Evolutionary conservation across 2,797 vertebrate genomes (phyloP), one percentile per base, ranked within the genome.

Genomic region (Aulostomus chinensis): DNA sequence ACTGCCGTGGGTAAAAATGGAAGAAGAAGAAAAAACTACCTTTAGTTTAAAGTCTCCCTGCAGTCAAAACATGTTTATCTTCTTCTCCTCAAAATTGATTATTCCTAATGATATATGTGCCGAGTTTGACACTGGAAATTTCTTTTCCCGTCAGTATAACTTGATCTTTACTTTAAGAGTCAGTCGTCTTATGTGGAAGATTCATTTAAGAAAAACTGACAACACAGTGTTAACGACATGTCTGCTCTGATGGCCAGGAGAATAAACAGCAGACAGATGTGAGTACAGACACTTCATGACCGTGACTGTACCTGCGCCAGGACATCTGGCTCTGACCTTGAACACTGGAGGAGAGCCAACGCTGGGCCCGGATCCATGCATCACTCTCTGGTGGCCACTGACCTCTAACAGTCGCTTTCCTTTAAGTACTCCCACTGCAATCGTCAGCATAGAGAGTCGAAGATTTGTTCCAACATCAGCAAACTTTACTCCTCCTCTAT

Each of bases 311-410:
- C 58, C 11, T 13, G 0, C 25, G 56, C 70, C 83, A 71, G 76
- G 78, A 67, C 71, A 54, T 59, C 39, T 71, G 69, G 41, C 68
- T 73, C 62, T 87, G 85, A 90, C 89, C 86, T 92, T 90, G 82
- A 75, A 73, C 69, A 41, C 24, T 80, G 76, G 76, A 86, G 60
- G 58, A 36, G 62, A 77, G 72, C 78, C 73, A 85, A 73, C 41
- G 63, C 68, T 72, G 69, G 73, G 80, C 75, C 13, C 9, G 34
- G 56, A 70, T 86, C 76, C 83, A 83, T 79, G 53, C 55, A 78
- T 83, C 65, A 72, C 62, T 78, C 80, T 78, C 80, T 66, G 60
- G 58, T 76, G 76, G 75, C 69, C 74, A 60, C 75, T 76, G 71
- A 78, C 73, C 72, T 84, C 83, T 48, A 84, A 37, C 71, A 76